Percentiles rank a stretch among this genome's conserved stretches.
phyloP scores from a whole-genome alignment of 2,797 vertebrate genomes.

The Sarcoramphus papa region DNA sequence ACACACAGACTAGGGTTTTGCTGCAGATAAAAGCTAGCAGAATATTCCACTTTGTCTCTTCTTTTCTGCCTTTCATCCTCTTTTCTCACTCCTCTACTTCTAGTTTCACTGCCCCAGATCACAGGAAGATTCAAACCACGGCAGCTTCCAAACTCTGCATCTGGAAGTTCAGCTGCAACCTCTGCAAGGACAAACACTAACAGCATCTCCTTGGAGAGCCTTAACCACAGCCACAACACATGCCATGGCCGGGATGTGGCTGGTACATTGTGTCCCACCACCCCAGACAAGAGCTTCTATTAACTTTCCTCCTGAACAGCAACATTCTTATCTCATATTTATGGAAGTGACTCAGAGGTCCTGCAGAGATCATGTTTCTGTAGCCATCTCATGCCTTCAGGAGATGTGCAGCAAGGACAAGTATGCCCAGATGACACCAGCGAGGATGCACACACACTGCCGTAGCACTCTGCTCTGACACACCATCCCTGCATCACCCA shows the following conservation, averaged over 20 bases:
- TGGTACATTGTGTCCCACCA: neutral
- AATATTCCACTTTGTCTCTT: neutral
- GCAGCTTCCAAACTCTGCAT: neutral
- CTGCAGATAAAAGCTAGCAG: neutral
- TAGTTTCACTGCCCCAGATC: neutral
- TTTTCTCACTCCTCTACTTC: neutral
- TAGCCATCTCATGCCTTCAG: neutral
- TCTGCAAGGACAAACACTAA: neutral
- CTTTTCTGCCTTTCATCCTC: neutral
- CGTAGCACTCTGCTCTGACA: neutral
- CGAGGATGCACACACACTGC: accelerated
- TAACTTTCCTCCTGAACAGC: neutral
- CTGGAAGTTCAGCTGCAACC: neutral
- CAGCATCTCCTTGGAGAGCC: neutral
- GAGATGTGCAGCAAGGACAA: neutral
- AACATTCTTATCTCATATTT: neutral
- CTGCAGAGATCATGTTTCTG: neutral
- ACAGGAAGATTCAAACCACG: neutral
- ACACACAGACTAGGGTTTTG: neutral
- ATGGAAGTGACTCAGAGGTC: neutral
- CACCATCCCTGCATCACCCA: neutral
- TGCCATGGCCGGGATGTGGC: neutral
- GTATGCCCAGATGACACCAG: neutral
- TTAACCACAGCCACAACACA: accelerated
- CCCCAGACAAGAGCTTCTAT: neutral